phyloP scores from a whole-genome alignment of 2,888 invertebrate genomes.

The Apomyelois bistriatella region DNA sequence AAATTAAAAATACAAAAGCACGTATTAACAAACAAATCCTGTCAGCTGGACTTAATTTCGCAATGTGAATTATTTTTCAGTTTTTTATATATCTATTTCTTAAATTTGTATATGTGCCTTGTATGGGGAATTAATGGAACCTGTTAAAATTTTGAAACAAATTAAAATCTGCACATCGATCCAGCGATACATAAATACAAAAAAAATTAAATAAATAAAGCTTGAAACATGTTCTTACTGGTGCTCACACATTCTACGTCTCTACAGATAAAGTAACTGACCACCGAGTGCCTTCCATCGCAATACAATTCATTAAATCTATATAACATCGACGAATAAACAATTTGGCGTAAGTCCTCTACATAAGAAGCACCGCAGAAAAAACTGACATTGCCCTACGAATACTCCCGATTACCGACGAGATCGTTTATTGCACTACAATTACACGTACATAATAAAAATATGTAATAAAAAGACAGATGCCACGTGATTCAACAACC shows the following conservation, averaged over 20 bases:
- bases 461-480: slow-evolving; percentile 4
- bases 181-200: not conserved
- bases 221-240: too few species aligned
- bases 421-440: slow-evolving; percentile 56
- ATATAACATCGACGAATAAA: slow-evolving; percentile 21
- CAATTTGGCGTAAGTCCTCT: slow-evolving; percentile 21
- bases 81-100: too few species aligned
- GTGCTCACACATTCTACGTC: not conserved
- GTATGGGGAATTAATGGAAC: too few species aligned
- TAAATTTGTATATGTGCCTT: too few species aligned
- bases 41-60: too few species aligned
- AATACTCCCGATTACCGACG: slow-evolving; percentile 29
- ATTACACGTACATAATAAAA: slow-evolving; percentile 20
- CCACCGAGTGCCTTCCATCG: slow-evolving; percentile 17
- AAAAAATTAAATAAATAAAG: too few species aligned
- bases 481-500: slow-evolving; percentile 16
- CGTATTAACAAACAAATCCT: too few species aligned
- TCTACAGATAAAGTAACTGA: not conserved
- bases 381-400: slow-evolving; percentile 30
- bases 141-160: not conserved
- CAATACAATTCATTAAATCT: slow-evolving; percentile 18
- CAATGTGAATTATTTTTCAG: too few species aligned
- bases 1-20: too few species aligned
- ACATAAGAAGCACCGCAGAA: slow-evolving; percentile 39
- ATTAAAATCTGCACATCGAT: not conserved